These are phyloP conservation scores for Dissostichus mawsoni DNA, from an alignment of 2,113 vertebrate species.

Conservation along the genomic window DNA sequence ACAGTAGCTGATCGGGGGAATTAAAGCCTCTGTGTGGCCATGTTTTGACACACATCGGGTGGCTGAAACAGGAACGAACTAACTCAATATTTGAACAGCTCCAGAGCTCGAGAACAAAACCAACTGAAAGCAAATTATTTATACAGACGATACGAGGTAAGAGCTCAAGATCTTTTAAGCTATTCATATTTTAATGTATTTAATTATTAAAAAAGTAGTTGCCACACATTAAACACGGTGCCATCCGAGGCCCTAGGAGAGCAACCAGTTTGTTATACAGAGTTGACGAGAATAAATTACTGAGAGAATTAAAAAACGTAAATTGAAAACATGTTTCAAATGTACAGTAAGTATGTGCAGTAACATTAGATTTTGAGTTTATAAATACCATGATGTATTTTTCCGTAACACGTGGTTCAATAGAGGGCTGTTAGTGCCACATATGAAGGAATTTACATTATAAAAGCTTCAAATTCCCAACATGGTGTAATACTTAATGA, in stretches of 20 bases:
- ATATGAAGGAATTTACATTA: not conserved
- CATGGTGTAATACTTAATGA: conserved; percentile 43
- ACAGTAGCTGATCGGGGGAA: not conserved
- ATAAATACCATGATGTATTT: not conserved
- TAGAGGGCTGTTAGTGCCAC: not conserved
- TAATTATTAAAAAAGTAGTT: not conserved
- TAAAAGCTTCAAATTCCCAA: not conserved
- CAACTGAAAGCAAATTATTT: not conserved
- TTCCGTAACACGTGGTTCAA: not conserved
- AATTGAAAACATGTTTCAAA: not conserved
- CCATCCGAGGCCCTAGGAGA: not conserved
- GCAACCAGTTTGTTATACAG: no score
- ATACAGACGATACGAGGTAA: not conserved
- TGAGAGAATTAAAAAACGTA: not conserved
- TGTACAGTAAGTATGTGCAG: not conserved
- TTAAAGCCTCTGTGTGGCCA: not conserved
- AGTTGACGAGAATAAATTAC: not conserved
- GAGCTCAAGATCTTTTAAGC: not conserved
- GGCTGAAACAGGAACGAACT: not conserved
- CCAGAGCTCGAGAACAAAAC: not conserved
- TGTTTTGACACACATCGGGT: not conserved
- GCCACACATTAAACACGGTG: no score
- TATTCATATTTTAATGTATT: not conserved
- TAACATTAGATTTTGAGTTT: not conserved
- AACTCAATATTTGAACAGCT: not conserved